These are phyloP conservation scores for Silvanus unidentatus DNA, from an alignment of 2,888 invertebrate species.

Conservation along the genomic window DNA sequence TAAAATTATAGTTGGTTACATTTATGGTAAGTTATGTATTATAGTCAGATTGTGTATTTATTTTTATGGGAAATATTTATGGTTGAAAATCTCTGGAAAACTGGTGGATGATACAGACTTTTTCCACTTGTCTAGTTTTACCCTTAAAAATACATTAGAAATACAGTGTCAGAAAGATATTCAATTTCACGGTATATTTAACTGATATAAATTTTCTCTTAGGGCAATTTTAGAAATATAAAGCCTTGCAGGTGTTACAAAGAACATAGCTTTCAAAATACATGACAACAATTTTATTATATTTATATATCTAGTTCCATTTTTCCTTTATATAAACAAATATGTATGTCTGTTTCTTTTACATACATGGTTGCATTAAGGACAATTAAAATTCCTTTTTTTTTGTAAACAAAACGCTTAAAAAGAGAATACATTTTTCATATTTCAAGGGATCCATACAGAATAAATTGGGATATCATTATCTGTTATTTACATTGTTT, in stretches of 20 bases:
- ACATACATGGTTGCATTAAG: background rate
- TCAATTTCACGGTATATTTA: slow-evolving; percentile 34
- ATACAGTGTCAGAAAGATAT: slow-evolving; percentile 29
- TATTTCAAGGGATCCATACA: no score
- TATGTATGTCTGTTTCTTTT: background rate
- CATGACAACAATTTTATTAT: slow-evolving; percentile 21
- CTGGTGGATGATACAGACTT: slow-evolving; percentile 15
- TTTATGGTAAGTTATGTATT: no score
- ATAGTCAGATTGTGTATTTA: no score
- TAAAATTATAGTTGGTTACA: no score
- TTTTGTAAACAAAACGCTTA: no score
- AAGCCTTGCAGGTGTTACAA: slow-evolving; percentile 29
- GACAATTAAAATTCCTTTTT: no score
- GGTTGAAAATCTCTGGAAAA: background rate
- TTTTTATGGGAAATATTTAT: no score
- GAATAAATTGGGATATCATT: no score
- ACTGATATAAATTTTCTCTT: slow-evolving; percentile 30
- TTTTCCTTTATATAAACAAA: no score
- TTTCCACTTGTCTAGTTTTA: slow-evolving; percentile 17
- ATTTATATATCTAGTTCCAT: slow-evolving; percentile 8
- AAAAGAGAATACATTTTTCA: no score
- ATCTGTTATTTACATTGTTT: no score
- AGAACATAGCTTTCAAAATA: slow-evolving; percentile 23
- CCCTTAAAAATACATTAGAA: slow-evolving; percentile 23
- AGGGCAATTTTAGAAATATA: slow-evolving; percentile 26